Evolutionary conservation across 2,113 vertebrate species (phyloP), one percentile per base, ranked within the genome.

Genomic region (Lethenteron camtschaticum): DNA sequence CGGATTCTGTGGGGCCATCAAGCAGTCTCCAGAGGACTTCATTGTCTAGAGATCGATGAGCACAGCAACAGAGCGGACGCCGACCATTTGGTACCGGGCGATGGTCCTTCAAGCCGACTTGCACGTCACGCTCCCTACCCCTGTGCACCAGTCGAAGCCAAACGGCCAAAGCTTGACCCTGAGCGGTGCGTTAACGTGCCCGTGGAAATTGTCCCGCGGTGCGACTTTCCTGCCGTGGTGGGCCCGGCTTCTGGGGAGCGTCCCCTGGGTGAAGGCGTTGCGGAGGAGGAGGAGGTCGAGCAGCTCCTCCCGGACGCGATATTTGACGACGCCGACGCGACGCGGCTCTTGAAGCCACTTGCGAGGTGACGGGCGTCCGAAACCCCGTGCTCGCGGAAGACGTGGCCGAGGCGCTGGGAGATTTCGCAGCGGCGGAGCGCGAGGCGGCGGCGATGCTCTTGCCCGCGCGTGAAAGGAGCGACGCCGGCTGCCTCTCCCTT

Each of bases 1-100:
- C 20, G 91, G 92, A 56, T 96, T 97, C 76, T 57, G 71, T 3
- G 91, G 92, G 11, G 86, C 76, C 2, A 84, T 96, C 73, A 96
- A 96, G 81, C 83, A 77, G 71, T 81, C 77, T 0, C 81, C 84
- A n/a, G 73, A 72, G 68, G 91, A 96, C 79, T 97, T 96, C 74
- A 73, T 89, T 8, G 90, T 95, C 74, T 76, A 2, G 92, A 96
- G 73, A 85, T 95, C 13, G 80, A 87, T 77, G 69, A 74, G 3
- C 68, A 72, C 1, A 78, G 82, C 0, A 41, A 41, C 41, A 41
- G 41, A 41, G 41, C 41, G 41, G 41, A 41, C 41, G 41, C 41
- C 41, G 5, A 41, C 7, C 78, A 73, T 2, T 55, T 73, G 2
- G 81, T 81, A 12, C 76, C 75, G 12, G 75, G 75, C 3, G 14